Evolutionary conservation across 2,888 invertebrate species (phyloP), one percentile per base, ranked within the genome.

Genomic region (Calameuta idolon): DNA sequence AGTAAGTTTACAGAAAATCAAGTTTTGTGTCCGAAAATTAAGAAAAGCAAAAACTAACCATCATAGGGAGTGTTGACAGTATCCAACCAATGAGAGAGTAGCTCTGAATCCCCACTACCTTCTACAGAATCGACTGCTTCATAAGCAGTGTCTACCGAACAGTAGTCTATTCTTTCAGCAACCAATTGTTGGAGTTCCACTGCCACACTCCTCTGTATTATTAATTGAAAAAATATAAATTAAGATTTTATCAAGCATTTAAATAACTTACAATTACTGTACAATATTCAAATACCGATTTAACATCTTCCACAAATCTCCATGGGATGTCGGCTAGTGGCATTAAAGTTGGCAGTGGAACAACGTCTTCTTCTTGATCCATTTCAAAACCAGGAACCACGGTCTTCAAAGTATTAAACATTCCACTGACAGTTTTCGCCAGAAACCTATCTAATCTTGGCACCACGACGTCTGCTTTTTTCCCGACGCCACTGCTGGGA

Each of bases 341-440:
- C 87, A 91, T 88, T 34, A 90, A 79, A 4, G 88, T 89, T 30
- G 90, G 89, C 74, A 89, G 77, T 15, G 87, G 85, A 31, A 83
- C 75, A 69, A 80, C 81, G 33, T 89, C 89, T 71, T 90, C 90
- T n/a, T 91, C 90, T 77, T 90, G 85, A 74, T 92, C 92, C 74
- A 90, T 87, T 75, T 92, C 92, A 83, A 93, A 93, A 69, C 93
- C 93, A 15, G 94, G 94, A 34, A 95, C 90, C 11, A 95, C 96
- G 34, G 96, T 96, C 90, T 94, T 95, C 74, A 96, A 93, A 0
- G 95, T 95, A 90, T 96, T 96, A 89, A 96, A 95, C 81, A 96
- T 95, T 0, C 96, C 96, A 1, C 95, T 96, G 83, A 96, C 95
- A 0, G 96, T 96, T 88, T 95, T 95, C 0, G 95, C 95, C 87